Evolutionary conservation across 1,140 invertebrate genomes (phyloP).

Genomic region (Batillaria attramentaria): DNA sequence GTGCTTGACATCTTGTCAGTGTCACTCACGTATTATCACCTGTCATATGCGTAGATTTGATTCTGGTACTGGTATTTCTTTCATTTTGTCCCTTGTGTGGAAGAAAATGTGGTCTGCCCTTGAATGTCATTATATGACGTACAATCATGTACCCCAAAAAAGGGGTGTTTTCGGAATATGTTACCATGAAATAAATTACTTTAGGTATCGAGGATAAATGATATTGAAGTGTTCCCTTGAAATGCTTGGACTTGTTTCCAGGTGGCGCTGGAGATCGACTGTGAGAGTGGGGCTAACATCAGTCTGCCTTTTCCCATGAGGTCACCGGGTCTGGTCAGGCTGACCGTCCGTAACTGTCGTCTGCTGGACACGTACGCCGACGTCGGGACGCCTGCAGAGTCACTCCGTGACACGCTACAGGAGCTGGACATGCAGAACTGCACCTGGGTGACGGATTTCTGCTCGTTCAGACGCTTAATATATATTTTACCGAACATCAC

Average conservation of each 20-base stretch:
- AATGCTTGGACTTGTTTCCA: no score
- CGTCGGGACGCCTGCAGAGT: conserved; percentile 16
- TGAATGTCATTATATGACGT: no score
- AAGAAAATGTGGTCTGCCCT: no score
- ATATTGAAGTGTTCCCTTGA: no score
- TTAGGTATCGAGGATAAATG: no score
- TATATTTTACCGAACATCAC: conserved; percentile 11
- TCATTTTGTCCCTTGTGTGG: no score
- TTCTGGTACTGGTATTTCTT: no score
- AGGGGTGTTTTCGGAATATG: no score
- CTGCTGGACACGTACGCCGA: conserved; percentile 34
- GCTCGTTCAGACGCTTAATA: background rate
- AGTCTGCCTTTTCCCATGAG: conserved; percentile 37
- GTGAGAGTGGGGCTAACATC: conserved; percentile 23
- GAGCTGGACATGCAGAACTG: conserved; percentile 41
- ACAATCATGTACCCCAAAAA: no score
- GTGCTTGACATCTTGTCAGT: background rate
- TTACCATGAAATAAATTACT: no score
- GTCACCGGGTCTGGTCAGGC: conserved; percentile 25
- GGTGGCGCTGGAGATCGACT: conserved; percentile 16
- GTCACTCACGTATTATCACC: no score
- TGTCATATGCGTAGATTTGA: no score
- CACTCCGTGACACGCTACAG: conserved; percentile 31
- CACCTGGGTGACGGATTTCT: conserved; percentile 1
- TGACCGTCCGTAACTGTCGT: conserved; percentile 17